Evolutionary conservation across 2,797 vertebrate genomes (phyloP), one percentile per base, ranked within the genome.

Genomic region (Remorina albescens): DNA sequence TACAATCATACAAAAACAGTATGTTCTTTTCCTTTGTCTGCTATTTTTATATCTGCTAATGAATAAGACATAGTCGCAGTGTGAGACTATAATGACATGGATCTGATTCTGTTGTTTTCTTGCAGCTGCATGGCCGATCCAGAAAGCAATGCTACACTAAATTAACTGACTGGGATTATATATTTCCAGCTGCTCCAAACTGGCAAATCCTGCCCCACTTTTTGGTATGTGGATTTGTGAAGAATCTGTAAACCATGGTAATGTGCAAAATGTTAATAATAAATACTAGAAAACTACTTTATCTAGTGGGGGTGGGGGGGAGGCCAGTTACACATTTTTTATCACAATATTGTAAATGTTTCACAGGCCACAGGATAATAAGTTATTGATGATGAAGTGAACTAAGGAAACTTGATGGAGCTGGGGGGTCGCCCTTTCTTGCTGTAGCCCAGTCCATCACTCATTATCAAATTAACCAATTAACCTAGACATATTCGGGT

Each of bases 81-180:
- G n/a, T n/a, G n/a, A 16, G 23, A 46, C 6, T 4, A 8, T 36
- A 8, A 57, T 57, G 12, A 23, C 42, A 15, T 16, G 50, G 1
- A 39, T 8, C 21, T 57, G 12, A 54, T 0, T 0, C 30, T 59
- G 41, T 10, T 6, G n/a, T 67, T 64, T 68, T 28, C 49, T 44
- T 70, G 4, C 85, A 99, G 98, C 89, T 99, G 18, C 98, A 99
- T 0, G 97, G 98, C 39, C 92, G 97, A 0, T 98, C 97, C 2
- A 93, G 96, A 44, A 98, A 99, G 69, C 98, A 99, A 92, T 94
- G 97, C 5, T 99, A 98, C 94, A 99, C 97, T 0, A 96, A 95
- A 53, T 58, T 93, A 0, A 97, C 98, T 0, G 97, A 99, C 92
- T 99, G 98, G 98, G 92, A 89, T 0, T 99, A 99, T n/a, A n/a